Conservation (phyloP, 2,113 vertebrate species). For the Cricetomys ansorgei region DNA sequence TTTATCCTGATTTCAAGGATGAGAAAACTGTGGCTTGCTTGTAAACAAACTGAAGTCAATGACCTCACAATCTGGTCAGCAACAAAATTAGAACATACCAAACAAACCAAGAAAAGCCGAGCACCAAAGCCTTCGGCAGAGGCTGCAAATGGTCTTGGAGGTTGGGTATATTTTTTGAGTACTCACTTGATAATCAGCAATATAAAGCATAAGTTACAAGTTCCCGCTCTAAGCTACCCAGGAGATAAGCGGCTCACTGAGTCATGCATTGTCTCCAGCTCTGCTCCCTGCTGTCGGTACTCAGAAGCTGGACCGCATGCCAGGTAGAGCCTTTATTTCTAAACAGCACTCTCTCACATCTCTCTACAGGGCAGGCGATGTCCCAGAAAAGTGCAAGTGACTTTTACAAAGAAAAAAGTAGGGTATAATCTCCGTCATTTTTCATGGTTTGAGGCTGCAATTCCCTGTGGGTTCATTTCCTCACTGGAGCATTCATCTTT, state of each 20-base stretch:
- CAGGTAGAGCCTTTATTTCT: not conserved
- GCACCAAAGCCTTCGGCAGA: not conserved
- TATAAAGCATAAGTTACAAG: not conserved
- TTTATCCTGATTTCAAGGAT: slow-evolving; percentile 15
- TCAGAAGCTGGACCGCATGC: not conserved
- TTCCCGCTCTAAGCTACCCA: slow-evolving; percentile 35
- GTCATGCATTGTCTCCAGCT: not conserved
- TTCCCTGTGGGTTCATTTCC: slow-evolving; percentile 55
- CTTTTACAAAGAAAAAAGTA: slow-evolving; percentile 61
- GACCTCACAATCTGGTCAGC: not conserved
- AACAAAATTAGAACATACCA: slow-evolving; percentile 31
- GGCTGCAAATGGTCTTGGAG: not conserved
- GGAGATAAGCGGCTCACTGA: slow-evolving; percentile 5
- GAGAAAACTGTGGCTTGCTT: slow-evolving; percentile 25
- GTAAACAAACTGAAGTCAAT: not conserved
- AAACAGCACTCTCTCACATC: not conserved
- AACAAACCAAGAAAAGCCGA: not conserved
- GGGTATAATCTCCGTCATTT: slow-evolving; percentile 51
- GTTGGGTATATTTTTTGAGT: not conserved
- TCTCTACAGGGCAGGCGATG: not conserved
- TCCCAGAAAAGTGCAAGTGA: slow-evolving; percentile 66
- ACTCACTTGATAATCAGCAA: slow-evolving; percentile 49
- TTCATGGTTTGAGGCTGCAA: slow-evolving; percentile 6
- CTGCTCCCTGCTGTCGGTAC: not conserved
- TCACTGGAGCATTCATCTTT: slow-evolving; percentile 42